phyloP scores from a whole-genome alignment of 2,888 invertebrate genomes.

The Drosophila borborema region DNA sequence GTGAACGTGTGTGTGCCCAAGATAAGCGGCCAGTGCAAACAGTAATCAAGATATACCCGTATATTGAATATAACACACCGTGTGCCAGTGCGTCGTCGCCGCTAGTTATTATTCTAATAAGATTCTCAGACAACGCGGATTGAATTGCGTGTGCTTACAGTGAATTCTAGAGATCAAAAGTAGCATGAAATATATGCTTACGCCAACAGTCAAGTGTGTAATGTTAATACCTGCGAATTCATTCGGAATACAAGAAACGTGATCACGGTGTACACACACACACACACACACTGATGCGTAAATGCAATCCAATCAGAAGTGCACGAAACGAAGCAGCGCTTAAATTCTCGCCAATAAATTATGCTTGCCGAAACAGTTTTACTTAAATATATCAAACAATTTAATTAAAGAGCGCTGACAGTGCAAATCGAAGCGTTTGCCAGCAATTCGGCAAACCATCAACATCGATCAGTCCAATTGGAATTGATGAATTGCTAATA shows the following conservation, averaged over 20 bases:
- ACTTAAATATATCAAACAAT: slow-evolving; percentile 10
- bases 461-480: slow-evolving; percentile 9
- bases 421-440: background rate
- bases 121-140: slow-evolving; percentile 7
- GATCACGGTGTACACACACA: slow-evolving; percentile 44
- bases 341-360: slow-evolving; percentile 28
- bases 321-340: slow-evolving; percentile 1
- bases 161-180: slow-evolving; percentile 12
- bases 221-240: slow-evolving; percentile 39
- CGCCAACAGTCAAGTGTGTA: slow-evolving; percentile 7
- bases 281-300: slow-evolving; percentile 1
- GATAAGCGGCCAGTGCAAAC: slow-evolving; percentile 49
- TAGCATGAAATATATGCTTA: slow-evolving; percentile 25
- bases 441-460: slow-evolving; percentile 10
- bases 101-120: slow-evolving; percentile 8
- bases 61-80: slow-evolving; percentile 14
- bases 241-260: slow-evolving; percentile 53
- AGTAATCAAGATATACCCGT: slow-evolving; percentile 34
- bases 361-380: slow-evolving; percentile 16
- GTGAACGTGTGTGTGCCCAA: slow-evolving; percentile 31
- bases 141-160: slow-evolving; percentile 15
- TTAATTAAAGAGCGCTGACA: slow-evolving; percentile 14
- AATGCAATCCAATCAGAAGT: slow-evolving; percentile 4
- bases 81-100: slow-evolving; percentile 10
- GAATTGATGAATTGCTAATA: slow-evolving; percentile 26